Conservation (phyloP, 2,113 vertebrate genomes). For the Perca flavescens region DNA sequence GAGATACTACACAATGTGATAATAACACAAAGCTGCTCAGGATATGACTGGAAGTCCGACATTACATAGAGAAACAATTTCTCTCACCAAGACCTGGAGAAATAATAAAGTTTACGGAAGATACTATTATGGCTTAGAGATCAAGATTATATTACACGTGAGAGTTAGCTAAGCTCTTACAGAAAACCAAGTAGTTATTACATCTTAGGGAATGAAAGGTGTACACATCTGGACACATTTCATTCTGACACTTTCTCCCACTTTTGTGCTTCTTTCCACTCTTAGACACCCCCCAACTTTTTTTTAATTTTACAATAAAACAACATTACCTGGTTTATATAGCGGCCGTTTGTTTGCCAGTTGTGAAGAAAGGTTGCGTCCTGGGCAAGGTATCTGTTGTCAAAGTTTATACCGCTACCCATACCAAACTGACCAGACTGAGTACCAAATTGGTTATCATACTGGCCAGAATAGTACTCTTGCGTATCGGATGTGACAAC, state of each 20-base stretch:
- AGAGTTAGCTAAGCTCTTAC: slow-evolving; percentile 39
- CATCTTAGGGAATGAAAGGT: slow-evolving; percentile 45
- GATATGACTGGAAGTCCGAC: slow-evolving; percentile 64
- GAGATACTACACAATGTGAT: slow-evolving; percentile 26
- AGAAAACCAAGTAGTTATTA: slow-evolving; percentile 61
- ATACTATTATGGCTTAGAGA: slow-evolving; percentile 36
- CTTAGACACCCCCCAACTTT: neutral
- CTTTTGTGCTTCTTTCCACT: neutral
- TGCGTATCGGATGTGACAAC: neutral
- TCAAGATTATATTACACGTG: slow-evolving; percentile 48
- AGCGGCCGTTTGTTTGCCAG: slow-evolving; percentile 74
- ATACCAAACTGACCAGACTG: neutral
- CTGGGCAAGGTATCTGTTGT: neutral
- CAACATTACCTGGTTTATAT: slow-evolving; percentile 67
- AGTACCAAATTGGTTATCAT: slow-evolving; percentile 33
- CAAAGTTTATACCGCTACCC: slow-evolving; percentile 1
- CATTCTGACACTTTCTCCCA: neutral
- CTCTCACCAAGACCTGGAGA: slow-evolving; percentile 43
- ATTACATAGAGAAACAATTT: slow-evolving; percentile 56
- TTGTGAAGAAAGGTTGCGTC: slow-evolving; percentile 27
- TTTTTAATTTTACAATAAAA: neutral
- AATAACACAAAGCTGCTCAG: slow-evolving; percentile 32
- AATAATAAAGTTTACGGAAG: slow-evolving; percentile 66
- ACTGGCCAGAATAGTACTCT: neutral
- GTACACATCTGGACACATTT: slow-evolving; percentile 9